Percentiles rank a stretch among this genome's conserved stretches.
phyloP scores from a whole-genome alignment of 2,113 vertebrate genomes.

The Etheostoma spectabile region DNA sequence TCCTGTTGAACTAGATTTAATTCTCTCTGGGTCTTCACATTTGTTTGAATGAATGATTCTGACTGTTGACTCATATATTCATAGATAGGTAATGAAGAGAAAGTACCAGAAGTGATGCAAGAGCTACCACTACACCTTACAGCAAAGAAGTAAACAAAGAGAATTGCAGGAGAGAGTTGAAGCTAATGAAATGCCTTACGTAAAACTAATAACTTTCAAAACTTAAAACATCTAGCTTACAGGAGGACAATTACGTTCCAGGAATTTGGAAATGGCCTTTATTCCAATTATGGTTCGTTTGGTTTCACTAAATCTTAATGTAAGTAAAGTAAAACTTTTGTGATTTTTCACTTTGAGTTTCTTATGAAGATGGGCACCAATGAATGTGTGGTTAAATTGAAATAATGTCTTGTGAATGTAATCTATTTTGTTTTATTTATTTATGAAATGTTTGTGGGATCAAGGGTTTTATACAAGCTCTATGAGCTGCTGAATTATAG shows the following conservation, averaged over 20 bases:
- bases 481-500: conserved; percentile 31
- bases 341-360: conserved; percentile 22
- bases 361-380: conserved; percentile 31
- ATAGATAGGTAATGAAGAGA: conserved; percentile 27
- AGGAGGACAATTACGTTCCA: background rate
- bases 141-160: background rate
- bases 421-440: conserved; percentile 70
- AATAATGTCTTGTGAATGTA: conserved; percentile 31
- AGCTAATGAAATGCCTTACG: background rate
- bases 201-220: background rate
- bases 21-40: conserved; percentile 23
- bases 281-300: background rate
- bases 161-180: conserved; percentile 14
- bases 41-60: conserved; percentile 19
- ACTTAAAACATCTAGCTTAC: background rate
- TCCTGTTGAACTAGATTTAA: conserved; percentile 17
- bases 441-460: conserved; percentile 45
- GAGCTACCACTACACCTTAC: background rate
- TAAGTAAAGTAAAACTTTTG: conserved; percentile 1
- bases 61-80: conserved; percentile 4
- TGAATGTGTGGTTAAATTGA: conserved; percentile 68
- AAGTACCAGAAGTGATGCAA: background rate
- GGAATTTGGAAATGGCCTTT: conserved; percentile 11
- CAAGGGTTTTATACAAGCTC: conserved; percentile 67
- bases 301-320: background rate